Conservation (phyloP, 1,140 invertebrate genomes). For the Whitmania pigra region DNA sequence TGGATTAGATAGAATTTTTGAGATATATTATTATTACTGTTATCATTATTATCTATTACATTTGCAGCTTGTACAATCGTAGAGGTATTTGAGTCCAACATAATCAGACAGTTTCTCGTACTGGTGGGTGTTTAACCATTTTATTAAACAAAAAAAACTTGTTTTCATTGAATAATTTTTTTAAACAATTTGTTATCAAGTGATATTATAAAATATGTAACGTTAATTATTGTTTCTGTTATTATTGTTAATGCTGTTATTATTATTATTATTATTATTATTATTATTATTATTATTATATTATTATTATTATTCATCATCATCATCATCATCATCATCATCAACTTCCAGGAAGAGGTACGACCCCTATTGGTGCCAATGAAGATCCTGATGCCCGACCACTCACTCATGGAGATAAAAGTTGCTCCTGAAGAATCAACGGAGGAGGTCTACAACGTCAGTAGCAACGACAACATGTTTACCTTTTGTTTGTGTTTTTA, state of each 20-base stretch:
- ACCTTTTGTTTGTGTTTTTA: too few species aligned
- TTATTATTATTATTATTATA: background rate
- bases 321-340: too few species aligned
- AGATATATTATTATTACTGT: background rate
- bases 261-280: background rate
- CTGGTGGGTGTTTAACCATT: background rate
- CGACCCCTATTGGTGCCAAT: background rate
- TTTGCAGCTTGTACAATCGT: background rate
- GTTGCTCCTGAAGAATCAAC: background rate
- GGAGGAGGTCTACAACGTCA: background rate
- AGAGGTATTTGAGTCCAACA: background rate
- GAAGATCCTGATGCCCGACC: conserved; percentile 2
- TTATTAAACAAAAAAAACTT: background rate
- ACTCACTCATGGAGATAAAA: background rate
- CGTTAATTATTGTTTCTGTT: background rate
- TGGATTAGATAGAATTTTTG: background rate
- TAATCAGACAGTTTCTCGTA: background rate
- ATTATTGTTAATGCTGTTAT: background rate
- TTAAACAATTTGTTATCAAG: too few species aligned
- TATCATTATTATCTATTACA: background rate
- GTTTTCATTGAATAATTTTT: too few species aligned
- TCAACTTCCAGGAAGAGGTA: background rate
- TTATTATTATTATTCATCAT: conserved; percentile 10
- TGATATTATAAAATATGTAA: too few species aligned
- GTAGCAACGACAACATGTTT: too few species aligned